Conservation (phyloP, 37 sponge, comb jelly and placozoan genomes). For the Halichondria panicea region DNA sequence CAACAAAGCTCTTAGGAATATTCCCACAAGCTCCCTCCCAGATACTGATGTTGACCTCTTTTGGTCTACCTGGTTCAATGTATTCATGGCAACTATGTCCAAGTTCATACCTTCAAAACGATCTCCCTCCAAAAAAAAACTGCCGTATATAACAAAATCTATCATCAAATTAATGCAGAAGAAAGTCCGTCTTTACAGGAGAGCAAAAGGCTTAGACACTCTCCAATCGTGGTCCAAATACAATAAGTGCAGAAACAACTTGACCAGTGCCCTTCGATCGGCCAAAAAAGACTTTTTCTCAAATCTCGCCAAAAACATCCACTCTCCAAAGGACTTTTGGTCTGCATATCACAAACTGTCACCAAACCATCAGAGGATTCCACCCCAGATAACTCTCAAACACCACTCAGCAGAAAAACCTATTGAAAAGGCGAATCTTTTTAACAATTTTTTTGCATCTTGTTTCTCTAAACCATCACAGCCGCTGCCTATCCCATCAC, state of each 20-base stretch:
- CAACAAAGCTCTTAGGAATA: not conserved
- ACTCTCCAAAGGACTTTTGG: not conserved
- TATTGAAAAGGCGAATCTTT: not conserved
- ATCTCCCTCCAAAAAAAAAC: not conserved
- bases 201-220: not conserved
- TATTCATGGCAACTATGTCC: not conserved
- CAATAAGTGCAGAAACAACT: not conserved
- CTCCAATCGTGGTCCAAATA: not conserved
- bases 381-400: not conserved
- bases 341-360: not conserved
- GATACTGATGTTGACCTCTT: not conserved
- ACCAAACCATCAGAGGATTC: not conserved
- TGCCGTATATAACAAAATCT: not conserved
- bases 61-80: not conserved
- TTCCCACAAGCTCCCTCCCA: not conserved
- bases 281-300: not conserved
- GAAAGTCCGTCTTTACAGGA: not conserved
- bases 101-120: not conserved
- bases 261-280: constrained; percentile 3
- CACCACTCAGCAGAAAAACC: not conserved
- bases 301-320: not conserved
- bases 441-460: constrained; percentile 1
- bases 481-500: not conserved
- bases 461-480: not conserved
- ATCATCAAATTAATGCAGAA: not conserved